phyloP scores from a whole-genome alignment of 2,888 invertebrate genomes.

The Scaptomyza caliginosa region DNA sequence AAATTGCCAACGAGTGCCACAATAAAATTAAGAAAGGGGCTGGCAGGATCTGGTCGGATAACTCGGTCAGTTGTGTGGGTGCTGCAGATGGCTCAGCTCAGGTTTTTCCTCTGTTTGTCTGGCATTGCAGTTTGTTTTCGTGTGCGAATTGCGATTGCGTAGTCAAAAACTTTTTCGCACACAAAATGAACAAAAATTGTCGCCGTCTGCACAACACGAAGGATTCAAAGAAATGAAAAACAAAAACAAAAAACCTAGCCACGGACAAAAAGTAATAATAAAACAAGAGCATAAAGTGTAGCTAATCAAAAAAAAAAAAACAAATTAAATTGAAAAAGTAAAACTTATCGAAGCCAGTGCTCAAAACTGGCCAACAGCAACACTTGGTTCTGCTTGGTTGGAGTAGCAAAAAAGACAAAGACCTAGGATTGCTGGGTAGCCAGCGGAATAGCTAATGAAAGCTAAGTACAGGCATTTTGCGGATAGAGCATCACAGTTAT shows the following conservation, averaged over 20 bases:
- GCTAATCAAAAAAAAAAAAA: constrained; percentile 58
- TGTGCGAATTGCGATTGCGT: constrained; percentile 18
- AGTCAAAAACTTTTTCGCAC: constrained; percentile 37
- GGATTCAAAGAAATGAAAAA: constrained; percentile 37
- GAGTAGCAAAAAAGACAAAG: background rate
- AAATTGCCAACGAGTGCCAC: constrained; percentile 45
- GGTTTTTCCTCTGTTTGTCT: background rate
- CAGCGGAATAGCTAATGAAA: constrained; percentile 9
- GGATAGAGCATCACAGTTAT: background rate
- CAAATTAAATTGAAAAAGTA: too few species aligned
- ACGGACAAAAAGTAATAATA: constrained; percentile 20
- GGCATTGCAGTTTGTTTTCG: constrained; percentile 14
- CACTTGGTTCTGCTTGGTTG: constrained; percentile 33
- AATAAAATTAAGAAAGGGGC: constrained; percentile 53
- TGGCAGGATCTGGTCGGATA: constrained; percentile 16
- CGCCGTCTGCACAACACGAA: constrained; percentile 21
- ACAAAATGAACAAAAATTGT: constrained; percentile 35
- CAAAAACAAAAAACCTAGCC: constrained; percentile 19
- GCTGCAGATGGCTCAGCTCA: background rate
- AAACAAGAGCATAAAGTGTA: constrained; percentile 38
- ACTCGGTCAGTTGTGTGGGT: background rate
- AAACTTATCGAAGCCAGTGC: constrained; percentile 30
- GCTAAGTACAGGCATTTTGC: background rate
- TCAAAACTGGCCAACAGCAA: constrained; percentile 53
- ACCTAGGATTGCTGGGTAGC: constrained; percentile 4